These are phyloP conservation scores for Dinocampus coccinellae DNA, from an alignment of 2,888 invertebrate species.

Conservation along the genomic window DNA sequence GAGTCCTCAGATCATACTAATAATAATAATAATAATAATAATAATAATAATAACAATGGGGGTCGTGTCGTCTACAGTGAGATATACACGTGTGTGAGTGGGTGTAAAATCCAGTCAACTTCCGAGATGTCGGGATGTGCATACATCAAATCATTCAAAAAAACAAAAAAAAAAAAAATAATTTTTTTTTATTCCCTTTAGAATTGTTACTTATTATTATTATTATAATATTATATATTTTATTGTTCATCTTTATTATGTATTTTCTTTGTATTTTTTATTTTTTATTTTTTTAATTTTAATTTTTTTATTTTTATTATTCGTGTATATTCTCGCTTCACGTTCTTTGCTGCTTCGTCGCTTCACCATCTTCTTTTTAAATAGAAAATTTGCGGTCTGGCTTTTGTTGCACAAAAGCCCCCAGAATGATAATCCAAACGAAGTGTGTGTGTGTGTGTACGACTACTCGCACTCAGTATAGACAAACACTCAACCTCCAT, in stretches of 20 bases:
- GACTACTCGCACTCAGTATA: constrained; percentile 31
- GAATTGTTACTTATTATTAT: too few relatives aligned
- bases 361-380: constrained; percentile 4
- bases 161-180: too few relatives aligned
- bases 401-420: constrained; percentile 19
- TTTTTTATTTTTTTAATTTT: constrained; percentile 10
- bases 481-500: constrained; percentile 45
- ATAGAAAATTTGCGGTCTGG: constrained; percentile 19
- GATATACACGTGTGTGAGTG: constrained; percentile 3
- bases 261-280: too few relatives aligned
- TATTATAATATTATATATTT: too few relatives aligned
- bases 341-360: background rate
- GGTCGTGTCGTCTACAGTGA: constrained; percentile 4
- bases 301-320: constrained; percentile 7
- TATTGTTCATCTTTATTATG: too few relatives aligned
- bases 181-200: too few relatives aligned
- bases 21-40: too few relatives aligned
- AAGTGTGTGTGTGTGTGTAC: too few relatives aligned
- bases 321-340: background rate
- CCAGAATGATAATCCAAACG: constrained; percentile 1
- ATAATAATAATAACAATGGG: background rate
- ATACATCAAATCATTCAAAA: constrained; percentile 14
- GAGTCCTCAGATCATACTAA: too few relatives aligned
- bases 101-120: background rate
- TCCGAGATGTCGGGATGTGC: constrained; percentile 21